Base-by-base conservation (phyloP, 2,888 invertebrate species). In the Halictus ligatus region DNA sequence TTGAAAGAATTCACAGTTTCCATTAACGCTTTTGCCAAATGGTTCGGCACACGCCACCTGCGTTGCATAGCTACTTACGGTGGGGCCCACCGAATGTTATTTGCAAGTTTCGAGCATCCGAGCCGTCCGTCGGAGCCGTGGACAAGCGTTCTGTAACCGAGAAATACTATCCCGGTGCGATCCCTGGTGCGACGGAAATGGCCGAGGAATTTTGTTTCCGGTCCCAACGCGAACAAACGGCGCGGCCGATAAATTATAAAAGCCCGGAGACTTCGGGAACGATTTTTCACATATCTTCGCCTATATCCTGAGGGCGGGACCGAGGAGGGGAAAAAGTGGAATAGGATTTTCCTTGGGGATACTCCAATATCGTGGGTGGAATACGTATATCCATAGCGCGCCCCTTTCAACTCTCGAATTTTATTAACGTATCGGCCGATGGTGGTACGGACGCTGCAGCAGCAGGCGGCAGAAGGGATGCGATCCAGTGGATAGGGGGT, bases 401-500 rank as follows among this genome's bases (percentile, higher is more conserved):
- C 88, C 90, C 91, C 91, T 91, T 91, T 91, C 92, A 92, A 91
- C 91, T 90, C 91, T 92, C 90, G 92, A 94, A 93, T 94, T 94
- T 94, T 94, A 94, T 94, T 93, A 93, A 92, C 92, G 93, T 93
- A 94, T 93, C 91, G 92, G 88, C 87, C 87, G 90, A 88, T 86
- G 90, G 86, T 83, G 84, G 89, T 88, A 89, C 89, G 89, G 88
- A 92, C 88, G 89, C 80, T 82, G 85, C 87, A 85, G 84, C 88
- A 69, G 69, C 69, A 69, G 69, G 69, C 69, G 69, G 69, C 69
- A 29, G 64, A 25, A 29, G 64, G 25, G 81, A 48, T 71, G 48
- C 48, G 58, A 58, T 58, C 58, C 58, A 76, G 75, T 78, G 35
- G 81, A 40, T 21, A 58, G 64, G 64, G 10, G 40, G 71, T 21